Percentiles rank a stretch among this genome's conserved stretches.
Evolutionary conservation across 53 echinoderm and acorn worm genomes (phyloP).

Genomic region (Apostichopus leukothele): DNA sequence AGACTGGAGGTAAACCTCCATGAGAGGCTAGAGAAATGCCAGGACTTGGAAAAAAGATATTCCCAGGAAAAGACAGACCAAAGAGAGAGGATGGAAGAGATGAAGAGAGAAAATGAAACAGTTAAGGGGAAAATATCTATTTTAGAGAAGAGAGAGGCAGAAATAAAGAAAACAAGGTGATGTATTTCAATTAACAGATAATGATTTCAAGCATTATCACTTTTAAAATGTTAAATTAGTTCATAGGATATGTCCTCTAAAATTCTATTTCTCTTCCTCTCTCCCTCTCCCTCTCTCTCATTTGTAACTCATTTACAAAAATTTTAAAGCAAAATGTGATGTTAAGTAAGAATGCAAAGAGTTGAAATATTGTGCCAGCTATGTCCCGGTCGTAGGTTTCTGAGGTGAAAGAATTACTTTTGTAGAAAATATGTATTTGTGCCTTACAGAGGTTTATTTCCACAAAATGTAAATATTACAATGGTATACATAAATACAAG

Average conservation of each 20-base stretch:
- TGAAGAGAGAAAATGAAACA: constrained; percentile 50
- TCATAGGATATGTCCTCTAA: too few species aligned
- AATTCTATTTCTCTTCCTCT: background rate
- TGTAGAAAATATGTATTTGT: too few species aligned
- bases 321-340: too few species aligned
- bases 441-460: too few species aligned
- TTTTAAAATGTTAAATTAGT: background rate
- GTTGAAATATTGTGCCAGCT: too few species aligned
- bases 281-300: background rate
- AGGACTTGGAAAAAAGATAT: constrained; percentile 47
- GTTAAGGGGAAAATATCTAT: background rate
- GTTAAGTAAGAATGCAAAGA: too few species aligned
- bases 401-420: too few species aligned
- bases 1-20: constrained; percentile 62
- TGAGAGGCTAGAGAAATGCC: constrained; percentile 16
- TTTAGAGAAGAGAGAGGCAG: constrained; percentile 15
- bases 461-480: too few species aligned
- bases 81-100: constrained; percentile 6
- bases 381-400: too few species aligned
- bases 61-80: constrained; percentile 47
- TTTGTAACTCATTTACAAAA: too few species aligned
- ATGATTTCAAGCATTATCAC: background rate
- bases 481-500: too few species aligned
- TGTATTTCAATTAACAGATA: background rate
- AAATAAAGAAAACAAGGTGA: constrained; percentile 6